Percentiles rank a stretch among this genome's conserved stretches.
Evolutionary conservation across 2,888 invertebrate genomes (phyloP).

Genomic region (Melieria omissa): DNA sequence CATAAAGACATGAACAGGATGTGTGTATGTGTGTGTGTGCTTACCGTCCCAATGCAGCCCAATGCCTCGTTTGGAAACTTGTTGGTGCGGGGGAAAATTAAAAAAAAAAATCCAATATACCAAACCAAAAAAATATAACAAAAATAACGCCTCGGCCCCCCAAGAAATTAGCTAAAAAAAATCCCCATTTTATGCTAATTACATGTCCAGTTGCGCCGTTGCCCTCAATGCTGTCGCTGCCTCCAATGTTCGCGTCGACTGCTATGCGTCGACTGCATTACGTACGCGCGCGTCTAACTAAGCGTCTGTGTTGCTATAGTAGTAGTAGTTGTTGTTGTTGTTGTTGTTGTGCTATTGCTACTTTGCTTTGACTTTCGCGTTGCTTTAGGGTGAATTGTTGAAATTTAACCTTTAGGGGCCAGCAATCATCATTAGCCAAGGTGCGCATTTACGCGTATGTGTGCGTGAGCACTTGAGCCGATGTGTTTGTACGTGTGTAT

Average conservation of each 20-base stretch:
- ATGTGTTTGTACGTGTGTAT: neutral
- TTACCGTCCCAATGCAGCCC: neutral
- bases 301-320: neutral
- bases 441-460: neutral
- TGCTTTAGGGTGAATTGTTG: constrained; percentile 52
- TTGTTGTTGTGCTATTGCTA: constrained; percentile 3
- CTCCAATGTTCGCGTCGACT: neutral
- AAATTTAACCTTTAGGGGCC: constrained; percentile 59
- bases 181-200: constrained; percentile 62
- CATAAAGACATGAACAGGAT: neutral
- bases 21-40: neutral
- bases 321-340: neutral
- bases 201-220: constrained; percentile 53
- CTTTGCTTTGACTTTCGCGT: constrained; percentile 12
- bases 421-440: constrained; percentile 58
- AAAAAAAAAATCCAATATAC: neutral
- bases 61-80: no score
- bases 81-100: neutral
- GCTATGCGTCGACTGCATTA: neutral
- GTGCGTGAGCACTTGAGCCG: neutral
- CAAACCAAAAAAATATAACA: constrained; percentile 28
- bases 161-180: constrained; percentile 50
- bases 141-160: neutral
- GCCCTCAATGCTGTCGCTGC: constrained; percentile 36
- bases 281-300: neutral